Base-by-base conservation (phyloP, 2,888 invertebrate species). In the Coremacera marginata region DNA sequence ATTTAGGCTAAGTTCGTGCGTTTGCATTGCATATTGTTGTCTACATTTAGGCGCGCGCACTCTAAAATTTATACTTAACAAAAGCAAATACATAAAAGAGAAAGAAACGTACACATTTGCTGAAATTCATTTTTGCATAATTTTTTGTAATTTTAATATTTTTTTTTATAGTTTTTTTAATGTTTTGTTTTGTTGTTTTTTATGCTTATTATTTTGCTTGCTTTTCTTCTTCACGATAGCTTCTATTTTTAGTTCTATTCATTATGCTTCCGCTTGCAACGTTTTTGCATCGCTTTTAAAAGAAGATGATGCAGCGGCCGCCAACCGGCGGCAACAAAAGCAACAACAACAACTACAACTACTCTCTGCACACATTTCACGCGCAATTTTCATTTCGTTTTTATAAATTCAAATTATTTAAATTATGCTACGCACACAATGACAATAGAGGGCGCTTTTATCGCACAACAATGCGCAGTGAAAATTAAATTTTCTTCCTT, bases 401-500 rank as follows among this genome's bases (percentile, higher is more conserved):
- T 74, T 74, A 52, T 74, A 65, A 65, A 74, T 74, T 65, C 67
- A 74, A 74, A 74, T 71, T 55, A 74, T 74, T 74, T 67, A 74
- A 74, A 74, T 67, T 74, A 67, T 74, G 74, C 74, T 74, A 25
- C 67, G 55, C 74, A 65, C 25, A 49, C 37, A 65, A 37, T 67
- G 74, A 74, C 74, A 74, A 74, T 74, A 55, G 74, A 74, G 52
- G 65, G 44, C 63, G 73, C 65, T 65, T 74, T 65, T 65, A 74
- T 44, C 62, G 62, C 72, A 55, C 25, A 60, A 72, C 60, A 25
- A 31, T 31, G 44, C 44, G 31, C 49, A 34, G 65, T 67, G 65
- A 22, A 44, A 74, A 74, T 67, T 67, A 62, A 74, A 74, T 67
- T 74, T 74, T 65, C 51, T 5, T 55, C 55, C 37, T 55, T 65